Percentiles rank a stretch among this genome's conserved stretches.
These are phyloP conservation scores for Heliconius hermathena DNA, from an alignment of 1,140 invertebrate genomes.

Conservation along the genomic window DNA sequence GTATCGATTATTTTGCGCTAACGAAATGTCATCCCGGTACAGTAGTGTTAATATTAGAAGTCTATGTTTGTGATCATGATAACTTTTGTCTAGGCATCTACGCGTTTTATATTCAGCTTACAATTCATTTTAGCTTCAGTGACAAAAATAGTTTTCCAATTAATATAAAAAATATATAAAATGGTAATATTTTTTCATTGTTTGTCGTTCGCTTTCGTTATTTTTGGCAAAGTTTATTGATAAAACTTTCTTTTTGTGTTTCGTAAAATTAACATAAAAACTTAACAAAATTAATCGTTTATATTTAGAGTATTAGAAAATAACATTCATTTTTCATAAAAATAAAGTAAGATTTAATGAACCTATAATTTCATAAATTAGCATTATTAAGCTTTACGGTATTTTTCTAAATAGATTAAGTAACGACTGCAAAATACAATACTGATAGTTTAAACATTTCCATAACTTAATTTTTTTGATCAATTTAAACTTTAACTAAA, in stretches of 20 bases:
- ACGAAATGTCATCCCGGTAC: conserved; percentile 80
- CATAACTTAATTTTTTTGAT: too few relatives aligned
- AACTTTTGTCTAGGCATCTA: conserved; percentile 78
- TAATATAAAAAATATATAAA: conserved; percentile 24
- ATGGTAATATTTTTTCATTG: not conserved
- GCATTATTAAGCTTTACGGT: too few relatives aligned
- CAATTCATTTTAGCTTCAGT: conserved; percentile 64
- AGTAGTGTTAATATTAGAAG: conserved; percentile 81
- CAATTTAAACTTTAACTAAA: too few relatives aligned
- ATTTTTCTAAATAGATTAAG: too few relatives aligned
- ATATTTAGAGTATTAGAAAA: too few relatives aligned
- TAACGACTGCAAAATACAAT: too few relatives aligned
- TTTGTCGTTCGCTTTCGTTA: not conserved
- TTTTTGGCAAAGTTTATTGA: not conserved
- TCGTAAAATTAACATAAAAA: not conserved
- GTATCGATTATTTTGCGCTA: conserved; percentile 82
- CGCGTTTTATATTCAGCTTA: conserved; percentile 77
- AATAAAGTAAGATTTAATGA: too few relatives aligned
- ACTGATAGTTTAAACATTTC: not conserved
- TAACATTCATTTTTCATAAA: too few relatives aligned
- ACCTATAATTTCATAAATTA: too few relatives aligned
- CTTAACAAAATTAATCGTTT: not conserved
- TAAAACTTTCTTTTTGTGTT: not conserved
- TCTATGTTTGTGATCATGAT: conserved; percentile 78
- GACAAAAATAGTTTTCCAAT: conserved; percentile 62